These are phyloP conservation scores for Cheilosia grossa DNA, from an alignment of 2,888 invertebrate genomes.

Conservation along the genomic window DNA sequence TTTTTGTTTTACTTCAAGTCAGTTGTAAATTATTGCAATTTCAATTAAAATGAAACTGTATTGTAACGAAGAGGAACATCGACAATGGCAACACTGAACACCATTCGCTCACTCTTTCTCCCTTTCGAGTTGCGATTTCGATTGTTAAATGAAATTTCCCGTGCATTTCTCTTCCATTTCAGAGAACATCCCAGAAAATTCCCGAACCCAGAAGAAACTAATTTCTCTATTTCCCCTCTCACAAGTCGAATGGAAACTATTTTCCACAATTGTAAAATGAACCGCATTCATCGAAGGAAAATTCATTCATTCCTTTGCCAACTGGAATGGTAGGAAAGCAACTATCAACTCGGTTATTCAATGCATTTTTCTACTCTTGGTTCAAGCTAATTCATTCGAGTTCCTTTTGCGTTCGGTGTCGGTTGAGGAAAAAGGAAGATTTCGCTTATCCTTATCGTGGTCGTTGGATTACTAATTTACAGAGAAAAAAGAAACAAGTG, in stretches of 20 bases:
- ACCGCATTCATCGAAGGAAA: slow-evolving; percentile 10
- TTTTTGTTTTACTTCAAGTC: too few relatives aligned
- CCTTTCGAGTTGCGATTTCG: background rate
- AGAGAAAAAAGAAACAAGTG: background rate
- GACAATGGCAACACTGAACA: too few relatives aligned
- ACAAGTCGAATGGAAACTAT: background rate
- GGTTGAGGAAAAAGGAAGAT: slow-evolving; percentile 48
- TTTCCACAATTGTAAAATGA: slow-evolving; percentile 19
- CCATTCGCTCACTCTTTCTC: too few relatives aligned
- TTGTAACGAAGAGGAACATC: too few relatives aligned
- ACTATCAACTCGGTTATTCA: slow-evolving; percentile 22
- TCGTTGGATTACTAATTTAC: background rate
- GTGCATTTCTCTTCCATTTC: background rate
- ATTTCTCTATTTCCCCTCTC: background rate
- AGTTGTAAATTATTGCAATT: too few relatives aligned
- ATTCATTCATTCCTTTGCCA: slow-evolving; percentile 39
- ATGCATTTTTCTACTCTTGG: slow-evolving; percentile 53
- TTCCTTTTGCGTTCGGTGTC: slow-evolving; percentile 63
- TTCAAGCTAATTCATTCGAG: slow-evolving; percentile 59
- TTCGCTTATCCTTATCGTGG: slow-evolving; percentile 46
- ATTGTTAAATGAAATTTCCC: background rate
- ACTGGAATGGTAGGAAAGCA: slow-evolving; percentile 55
- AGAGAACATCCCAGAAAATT: background rate
- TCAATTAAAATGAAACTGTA: too few relatives aligned
- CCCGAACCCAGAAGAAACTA: too few relatives aligned